Conservation (phyloP, 2,797 vertebrate genomes). For the Chromis chromis region DNA sequence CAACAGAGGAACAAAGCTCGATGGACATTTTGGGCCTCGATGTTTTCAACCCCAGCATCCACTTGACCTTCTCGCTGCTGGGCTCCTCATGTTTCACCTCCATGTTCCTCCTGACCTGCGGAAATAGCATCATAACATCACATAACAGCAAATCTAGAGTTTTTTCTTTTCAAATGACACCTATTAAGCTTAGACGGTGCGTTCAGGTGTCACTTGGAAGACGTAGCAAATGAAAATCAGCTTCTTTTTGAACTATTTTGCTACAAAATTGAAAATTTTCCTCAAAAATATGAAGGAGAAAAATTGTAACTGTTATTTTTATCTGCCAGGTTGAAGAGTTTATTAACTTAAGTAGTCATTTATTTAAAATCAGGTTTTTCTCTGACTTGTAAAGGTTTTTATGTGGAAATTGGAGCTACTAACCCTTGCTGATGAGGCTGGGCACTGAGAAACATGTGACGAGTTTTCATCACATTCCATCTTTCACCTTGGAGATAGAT, state of each 20-base stretch:
- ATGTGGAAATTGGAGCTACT: too few relatives aligned
- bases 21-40: background rate
- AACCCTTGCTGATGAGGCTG: too few relatives aligned
- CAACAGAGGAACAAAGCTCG: background rate
- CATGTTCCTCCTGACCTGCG: slow-evolving; percentile 21
- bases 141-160: background rate
- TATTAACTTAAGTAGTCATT: too few relatives aligned
- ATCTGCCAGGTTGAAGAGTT: too few relatives aligned
- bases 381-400: too few relatives aligned
- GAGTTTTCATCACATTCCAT: too few relatives aligned
- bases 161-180: background rate
- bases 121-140: background rate
- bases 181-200: background rate
- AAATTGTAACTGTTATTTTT: too few relatives aligned
- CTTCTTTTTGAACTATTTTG: background rate
- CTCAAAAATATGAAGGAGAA: too few relatives aligned
- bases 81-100: background rate
- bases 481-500: too few relatives aligned
- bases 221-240: background rate
- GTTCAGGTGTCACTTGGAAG: background rate
- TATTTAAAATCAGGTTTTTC: too few relatives aligned
- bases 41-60: background rate
- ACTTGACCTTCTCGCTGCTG: background rate
- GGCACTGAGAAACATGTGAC: too few relatives aligned
- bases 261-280: background rate